Evolutionary conservation across 2,797 vertebrate genomes (phyloP).

Genomic region (Brotogeris chrysoptera): DNA sequence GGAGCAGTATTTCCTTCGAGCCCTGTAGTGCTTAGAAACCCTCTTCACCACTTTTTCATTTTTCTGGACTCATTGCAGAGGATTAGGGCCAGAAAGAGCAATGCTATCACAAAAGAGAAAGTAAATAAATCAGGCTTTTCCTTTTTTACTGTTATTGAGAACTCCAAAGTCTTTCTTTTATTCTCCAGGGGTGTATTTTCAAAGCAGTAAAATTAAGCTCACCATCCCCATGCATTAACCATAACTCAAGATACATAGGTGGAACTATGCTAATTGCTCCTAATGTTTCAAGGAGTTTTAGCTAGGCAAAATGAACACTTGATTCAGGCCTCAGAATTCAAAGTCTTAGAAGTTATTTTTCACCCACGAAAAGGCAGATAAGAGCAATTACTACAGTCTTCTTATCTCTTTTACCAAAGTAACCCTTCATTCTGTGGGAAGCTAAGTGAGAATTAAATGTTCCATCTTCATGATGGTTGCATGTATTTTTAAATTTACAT

Average conservation of each 20-base stretch:
- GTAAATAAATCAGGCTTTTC: conserved; percentile 14
- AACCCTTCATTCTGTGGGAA: conserved; percentile 74
- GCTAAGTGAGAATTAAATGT: conserved; percentile 69
- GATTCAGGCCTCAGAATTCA: conserved; percentile 64
- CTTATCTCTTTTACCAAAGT: conserved; percentile 70
- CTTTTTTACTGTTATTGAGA: conserved; percentile 17
- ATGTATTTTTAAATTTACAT: conserved; percentile 78
- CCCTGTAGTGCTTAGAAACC: not conserved
- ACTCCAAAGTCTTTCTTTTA: conserved; percentile 34
- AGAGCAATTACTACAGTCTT: conserved; percentile 69
- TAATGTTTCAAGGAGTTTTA: conserved; percentile 57
- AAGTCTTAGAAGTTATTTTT: conserved; percentile 69
- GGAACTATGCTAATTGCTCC: conserved; percentile 50
- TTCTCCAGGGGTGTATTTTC: conserved; percentile 53
- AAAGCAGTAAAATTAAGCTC: conserved; percentile 54
- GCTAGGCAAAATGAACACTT: conserved; percentile 35
- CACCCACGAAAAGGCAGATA: conserved; percentile 53
- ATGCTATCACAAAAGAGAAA: not conserved
- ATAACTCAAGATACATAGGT: conserved; percentile 48
- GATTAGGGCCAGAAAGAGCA: not conserved
- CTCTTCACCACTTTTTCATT: not conserved
- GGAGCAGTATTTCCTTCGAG: not conserved
- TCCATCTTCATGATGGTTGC: conserved; percentile 65
- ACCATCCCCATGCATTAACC: conserved; percentile 54
- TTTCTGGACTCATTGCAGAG: not conserved